Conservation (phyloP, 2,113 vertebrate species). For the Ondatra zibethicus region DNA sequence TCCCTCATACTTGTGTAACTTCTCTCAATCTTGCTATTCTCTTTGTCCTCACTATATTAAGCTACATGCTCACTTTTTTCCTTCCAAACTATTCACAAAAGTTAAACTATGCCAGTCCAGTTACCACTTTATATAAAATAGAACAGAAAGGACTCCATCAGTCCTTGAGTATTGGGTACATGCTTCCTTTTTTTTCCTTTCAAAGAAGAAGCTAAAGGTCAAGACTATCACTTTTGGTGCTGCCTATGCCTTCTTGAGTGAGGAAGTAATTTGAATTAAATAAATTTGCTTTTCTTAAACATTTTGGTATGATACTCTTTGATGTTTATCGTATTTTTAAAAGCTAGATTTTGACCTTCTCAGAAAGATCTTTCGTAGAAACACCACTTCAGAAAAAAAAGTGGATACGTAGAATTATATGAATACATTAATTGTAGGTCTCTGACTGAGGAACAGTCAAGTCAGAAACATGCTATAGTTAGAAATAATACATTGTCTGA, state of each 20-base stretch:
- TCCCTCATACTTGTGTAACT: not conserved
- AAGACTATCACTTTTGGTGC: not conserved
- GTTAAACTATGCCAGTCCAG: not conserved
- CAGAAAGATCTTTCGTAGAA: not conserved
- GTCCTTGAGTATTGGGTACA: not conserved
- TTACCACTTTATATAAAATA: not conserved
- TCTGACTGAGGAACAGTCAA: not conserved
- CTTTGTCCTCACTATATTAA: not conserved
- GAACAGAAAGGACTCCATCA: not conserved
- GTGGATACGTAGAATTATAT: not conserved
- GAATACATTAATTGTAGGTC: not conserved
- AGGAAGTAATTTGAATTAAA: not conserved
- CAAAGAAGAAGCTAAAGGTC: not conserved
- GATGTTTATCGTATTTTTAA: not conserved
- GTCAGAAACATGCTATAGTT: not conserved
- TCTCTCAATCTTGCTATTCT: not conserved
- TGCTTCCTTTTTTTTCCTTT: not conserved
- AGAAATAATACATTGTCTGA: slow-evolving; percentile 37
- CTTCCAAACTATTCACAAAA: not conserved
- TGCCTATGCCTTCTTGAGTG: not conserved
- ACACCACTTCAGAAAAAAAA: slow-evolving; percentile 42
- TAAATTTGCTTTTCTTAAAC: not conserved
- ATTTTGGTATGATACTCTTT: not conserved
- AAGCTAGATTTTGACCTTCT: not conserved
- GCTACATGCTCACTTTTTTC: not conserved